These are phyloP conservation scores for Alcedo quadribrachys DNA, from an alignment of 2,797 vertebrate genomes.

Conservation along the genomic window DNA sequence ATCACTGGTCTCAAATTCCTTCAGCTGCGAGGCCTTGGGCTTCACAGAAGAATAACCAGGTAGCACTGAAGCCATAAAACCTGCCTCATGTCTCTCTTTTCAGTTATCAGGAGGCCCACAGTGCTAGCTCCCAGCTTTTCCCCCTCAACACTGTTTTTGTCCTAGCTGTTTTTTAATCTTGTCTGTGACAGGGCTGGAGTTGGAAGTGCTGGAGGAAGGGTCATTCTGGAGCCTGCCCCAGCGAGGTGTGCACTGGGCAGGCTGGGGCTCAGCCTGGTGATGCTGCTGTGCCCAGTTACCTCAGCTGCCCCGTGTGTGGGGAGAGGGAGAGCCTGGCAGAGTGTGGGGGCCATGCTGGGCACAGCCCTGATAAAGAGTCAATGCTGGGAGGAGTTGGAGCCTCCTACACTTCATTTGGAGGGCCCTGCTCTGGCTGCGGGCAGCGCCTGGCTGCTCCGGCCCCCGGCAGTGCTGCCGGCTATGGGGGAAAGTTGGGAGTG, in stretches of 20 bases:
- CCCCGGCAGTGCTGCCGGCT: background rate
- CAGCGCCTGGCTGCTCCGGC: background rate
- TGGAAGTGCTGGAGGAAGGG: background rate
- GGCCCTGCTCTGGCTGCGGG: background rate
- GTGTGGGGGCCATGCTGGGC: background rate
- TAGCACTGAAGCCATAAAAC: background rate
- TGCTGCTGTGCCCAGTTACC: conserved; percentile 13
- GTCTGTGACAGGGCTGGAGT: background rate
- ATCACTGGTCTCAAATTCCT: background rate
- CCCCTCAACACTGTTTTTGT: background rate
- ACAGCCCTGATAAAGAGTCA: background rate
- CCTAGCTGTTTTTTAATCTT: background rate
- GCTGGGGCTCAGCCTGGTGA: background rate
- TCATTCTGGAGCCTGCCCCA: background rate
- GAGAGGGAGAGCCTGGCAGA: background rate
- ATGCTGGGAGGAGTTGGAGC: background rate
- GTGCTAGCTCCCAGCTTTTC: background rate
- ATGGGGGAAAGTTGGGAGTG: background rate
- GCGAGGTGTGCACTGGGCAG: background rate
- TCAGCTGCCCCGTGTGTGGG: background rate
- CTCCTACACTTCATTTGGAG: background rate
- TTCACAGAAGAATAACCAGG: background rate
- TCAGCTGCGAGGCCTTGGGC: background rate
- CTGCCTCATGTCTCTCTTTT: background rate
- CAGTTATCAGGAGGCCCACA: background rate